Evolutionary conservation across 2,113 vertebrate genomes (phyloP), one percentile per base, ranked within the genome.

Genomic region (Campylorhamphus procurvoides): DNA sequence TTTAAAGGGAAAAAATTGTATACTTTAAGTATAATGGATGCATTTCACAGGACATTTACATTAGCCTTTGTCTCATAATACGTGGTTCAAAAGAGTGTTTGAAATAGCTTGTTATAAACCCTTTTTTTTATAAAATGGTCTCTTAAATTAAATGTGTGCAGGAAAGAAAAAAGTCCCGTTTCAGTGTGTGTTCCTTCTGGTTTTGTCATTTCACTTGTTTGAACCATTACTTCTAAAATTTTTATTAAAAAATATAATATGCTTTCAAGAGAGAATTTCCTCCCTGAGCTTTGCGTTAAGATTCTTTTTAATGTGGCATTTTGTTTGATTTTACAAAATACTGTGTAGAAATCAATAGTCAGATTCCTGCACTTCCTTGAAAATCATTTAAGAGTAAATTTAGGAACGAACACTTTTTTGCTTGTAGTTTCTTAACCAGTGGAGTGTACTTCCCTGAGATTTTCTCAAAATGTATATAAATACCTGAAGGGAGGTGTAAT

Each of bases 21-120:
- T 53, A 58, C 91, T 91, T 85, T 39, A 95, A 79, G 25, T 83
- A 19, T 56, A 95, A 63, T 83, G 72, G 71, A 96, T 93, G 15
- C 44, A 31, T 92, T 91, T 88, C 52, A 77, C 22, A 58, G 53
- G 40, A 68, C 71, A 79, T 84, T 84, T 93, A 85, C 1, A 0
- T 87, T 77, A 74, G 56, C 69, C 28, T 81, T 88, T 73, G 71
- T 93, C 47, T 84, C n/a, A 56, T 68, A 66, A 55, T 68, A 76
- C 4, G 5, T 28, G 12, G 17, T 83, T 92, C 73, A 84, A 77
- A 85, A 62, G 52, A 72, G 18, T 68, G 23, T 71, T 93, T 91
- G 46, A 91, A 94, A 90, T 62, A 91, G 13, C 44, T 91, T 28
- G 18, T 68, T 79, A 77, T 27, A 90, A 80, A 46, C 13, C 5